Base-by-base conservation (phyloP, 2,888 invertebrate species). In the Chamaedrilus cognettii region DNA sequence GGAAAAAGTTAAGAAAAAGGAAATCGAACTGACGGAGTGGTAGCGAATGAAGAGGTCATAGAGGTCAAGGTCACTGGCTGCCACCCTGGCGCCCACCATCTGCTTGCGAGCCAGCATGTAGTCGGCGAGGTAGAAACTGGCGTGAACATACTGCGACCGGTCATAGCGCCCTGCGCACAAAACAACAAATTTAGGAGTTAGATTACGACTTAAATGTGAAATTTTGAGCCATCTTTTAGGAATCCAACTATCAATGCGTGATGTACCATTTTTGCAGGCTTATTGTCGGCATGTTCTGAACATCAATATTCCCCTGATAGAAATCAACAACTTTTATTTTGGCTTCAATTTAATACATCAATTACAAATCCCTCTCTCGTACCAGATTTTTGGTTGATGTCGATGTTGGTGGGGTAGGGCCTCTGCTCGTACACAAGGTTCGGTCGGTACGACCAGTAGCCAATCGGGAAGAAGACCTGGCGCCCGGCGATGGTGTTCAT, bases 401-500 rank as follows among this genome's bases (percentile, higher is more conserved):
- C 82, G 4, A 83, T 78, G 2, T 74, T 76, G 4, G 75, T 73
- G 1, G 82, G 81, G 58, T 76, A 79, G 0, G 79, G 78, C 55
- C 77, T 77, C 62, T 77, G 74, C 49, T 80, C 76, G 65, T 80
- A 79, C 15, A 85, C 80, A 55, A 86, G 76, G 34, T 83, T 81
- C 0, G 93, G 93, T 78, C 94, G 88, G 86, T 90, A 95, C 79
- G 94, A 92, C 77, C 90, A 88, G 85, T 96, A 98, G 28, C 93
- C 92, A 73, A 94, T 89, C n/a, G 96, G 93, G 78, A 90, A 90
- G 86, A 91, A 98, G 77, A 96, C 89, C 87, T 96, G 96, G 84
- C 89, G 90, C 73, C 91, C 90, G 74, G 87, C 85, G 72, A 98
- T 93, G 2, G 95, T 95, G 85, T 96, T 97, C 93, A 98, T 95